Base-by-base conservation (phyloP, 1,140 invertebrate species). In the Drosophila aff. region DNA sequence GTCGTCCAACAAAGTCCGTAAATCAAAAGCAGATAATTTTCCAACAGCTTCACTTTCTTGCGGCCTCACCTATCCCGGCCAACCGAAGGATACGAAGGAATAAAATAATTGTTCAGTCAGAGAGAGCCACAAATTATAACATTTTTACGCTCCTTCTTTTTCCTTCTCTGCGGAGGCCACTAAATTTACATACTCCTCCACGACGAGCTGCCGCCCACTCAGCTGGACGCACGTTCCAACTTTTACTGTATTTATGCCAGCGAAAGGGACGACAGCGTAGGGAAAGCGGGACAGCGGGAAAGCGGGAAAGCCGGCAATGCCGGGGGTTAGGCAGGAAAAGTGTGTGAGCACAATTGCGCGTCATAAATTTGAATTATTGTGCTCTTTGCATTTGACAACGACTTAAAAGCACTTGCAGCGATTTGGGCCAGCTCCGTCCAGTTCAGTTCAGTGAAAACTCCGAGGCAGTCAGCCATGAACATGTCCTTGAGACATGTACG, bases 291-390 rank as follows among this genome's bases (percentile, higher is more conserved):
- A 44, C 31, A 31, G 31, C 31, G 31, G 31, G 31, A 50, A 47
- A 50, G 43, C 23, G 18, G 52, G n/a, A 60, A 46, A 9, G 68
- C 41, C 18, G 21, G 26, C 44, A 33, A 36, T 33, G 43, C 28
- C 53, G 36, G 53, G 36, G 53, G 53, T 40, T 26, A 26, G 53
- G 16, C 53, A 47, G 46, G 44, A 41, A 76, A 80, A 77, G 72
- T 77, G 84, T 79, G 84, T 87, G 84, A 89, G 82, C 84, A 87
- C 81, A 87, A 87, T 87, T 81, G 84, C 77, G 84, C 84, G 81
- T 84, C 84, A 87, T 87, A 87, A 87, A 87, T 87, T 87, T 87
- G 84, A 87, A 89, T 87, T 87, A 87, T 87, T 87, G 84, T 89
- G 81, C 84, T 83, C 79, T 87, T 87, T 87, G 84, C 84, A 87